A percentile compares a stretch with the other conserved stretches of the same genome.
phyloP scores from a whole-genome alignment of 2,113 vertebrate genomes.

The Podocnemis expansa region DNA sequence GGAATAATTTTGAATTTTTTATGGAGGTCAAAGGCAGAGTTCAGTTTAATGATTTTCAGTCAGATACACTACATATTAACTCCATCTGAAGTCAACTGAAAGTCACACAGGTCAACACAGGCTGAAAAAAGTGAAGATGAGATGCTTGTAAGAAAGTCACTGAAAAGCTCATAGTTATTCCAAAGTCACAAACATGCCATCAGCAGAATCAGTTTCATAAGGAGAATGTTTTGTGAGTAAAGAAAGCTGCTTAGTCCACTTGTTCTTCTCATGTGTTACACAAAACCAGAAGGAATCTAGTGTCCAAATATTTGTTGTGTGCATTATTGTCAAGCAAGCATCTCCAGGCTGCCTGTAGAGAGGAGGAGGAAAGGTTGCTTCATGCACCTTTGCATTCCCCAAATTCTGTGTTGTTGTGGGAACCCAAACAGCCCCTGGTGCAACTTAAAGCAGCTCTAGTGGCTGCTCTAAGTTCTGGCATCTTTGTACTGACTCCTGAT shows the following conservation, averaged over 20 bases:
- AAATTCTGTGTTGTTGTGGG: fast-evolving
- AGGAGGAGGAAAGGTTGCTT: too few relatives aligned
- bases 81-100: not conserved
- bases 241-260: too few relatives aligned
- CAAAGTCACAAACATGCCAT: not conserved
- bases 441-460: not conserved
- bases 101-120: not conserved
- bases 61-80: not conserved
- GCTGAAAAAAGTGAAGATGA: not conserved
- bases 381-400: too few relatives aligned
- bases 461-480: not conserved
- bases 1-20: not conserved
- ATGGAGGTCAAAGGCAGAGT: not conserved
- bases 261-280: too few relatives aligned
- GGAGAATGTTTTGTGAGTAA: too few relatives aligned
- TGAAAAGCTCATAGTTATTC: too few relatives aligned
- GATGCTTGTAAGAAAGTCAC: too few relatives aligned
- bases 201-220: not conserved
- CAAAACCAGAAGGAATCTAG: too few relatives aligned
- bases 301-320: too few relatives aligned
- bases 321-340: too few relatives aligned
- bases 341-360: too few relatives aligned
- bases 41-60: not conserved
- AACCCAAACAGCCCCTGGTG: not conserved
- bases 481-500: fast-evolving